Conservation (phyloP, 2,113 vertebrate species). For the Condylura cristata region DNA sequence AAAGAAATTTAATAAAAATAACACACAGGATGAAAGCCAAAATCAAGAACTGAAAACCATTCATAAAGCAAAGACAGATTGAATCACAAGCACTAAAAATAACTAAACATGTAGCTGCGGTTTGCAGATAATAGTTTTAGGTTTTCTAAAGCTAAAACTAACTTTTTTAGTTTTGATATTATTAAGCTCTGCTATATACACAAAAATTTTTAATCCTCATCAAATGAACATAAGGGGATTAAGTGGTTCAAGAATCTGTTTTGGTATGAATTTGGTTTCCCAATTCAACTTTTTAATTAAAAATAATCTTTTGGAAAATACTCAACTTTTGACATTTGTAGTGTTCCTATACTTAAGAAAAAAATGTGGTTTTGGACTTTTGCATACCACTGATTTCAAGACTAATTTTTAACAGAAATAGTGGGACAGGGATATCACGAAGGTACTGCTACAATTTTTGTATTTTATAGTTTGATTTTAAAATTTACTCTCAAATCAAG, state of each 20-base stretch:
- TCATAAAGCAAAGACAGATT: constrained; percentile 4
- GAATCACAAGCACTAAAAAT: constrained; percentile 30
- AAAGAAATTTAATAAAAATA: constrained; percentile 40
- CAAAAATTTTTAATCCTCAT: constrained; percentile 52
- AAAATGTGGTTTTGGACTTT: not conserved
- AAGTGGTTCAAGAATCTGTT: constrained; percentile 48
- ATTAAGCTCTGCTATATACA: constrained; percentile 43
- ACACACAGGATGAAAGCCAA: constrained; percentile 35
- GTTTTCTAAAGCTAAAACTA: constrained; percentile 57
- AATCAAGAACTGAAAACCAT: constrained; percentile 47
- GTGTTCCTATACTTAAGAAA: constrained; percentile 36
- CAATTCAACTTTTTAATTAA: constrained; percentile 56
- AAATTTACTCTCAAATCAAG: constrained; percentile 26
- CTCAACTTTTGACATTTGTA: not conserved
- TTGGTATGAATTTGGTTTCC: constrained; percentile 6
- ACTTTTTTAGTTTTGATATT: constrained; percentile 15
- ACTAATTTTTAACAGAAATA: constrained; percentile 40
- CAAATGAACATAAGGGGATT: constrained; percentile 41
- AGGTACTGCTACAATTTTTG: constrained; percentile 19
- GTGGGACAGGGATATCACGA: not conserved
- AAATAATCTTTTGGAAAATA: constrained; percentile 61
- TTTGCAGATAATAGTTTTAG: not conserved
- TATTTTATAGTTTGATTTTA: constrained; percentile 40
- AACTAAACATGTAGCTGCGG: not conserved
- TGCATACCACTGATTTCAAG: constrained; percentile 22